Base-by-base conservation (phyloP, 2,797 vertebrate genomes). In the Sebastes hopkinsi region DNA sequence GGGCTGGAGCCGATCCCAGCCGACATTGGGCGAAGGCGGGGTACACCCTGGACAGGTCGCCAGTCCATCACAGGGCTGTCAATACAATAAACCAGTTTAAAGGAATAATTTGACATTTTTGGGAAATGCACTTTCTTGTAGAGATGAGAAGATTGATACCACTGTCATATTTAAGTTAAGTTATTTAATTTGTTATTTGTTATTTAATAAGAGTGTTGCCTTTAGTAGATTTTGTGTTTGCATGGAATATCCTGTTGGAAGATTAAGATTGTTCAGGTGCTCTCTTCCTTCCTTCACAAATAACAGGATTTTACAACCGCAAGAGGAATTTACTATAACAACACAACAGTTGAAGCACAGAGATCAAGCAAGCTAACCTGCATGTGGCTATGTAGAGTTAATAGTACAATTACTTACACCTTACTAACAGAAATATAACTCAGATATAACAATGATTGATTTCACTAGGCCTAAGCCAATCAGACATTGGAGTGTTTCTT, bases 401-500 rank as follows among this genome's bases (percentile, higher is more conserved):
- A 22, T 34, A 27, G 3, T 8, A 54, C 10, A 46, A 88, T 77
- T 23, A 71, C 71, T 89, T 20, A 87, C 64, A 80, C 54, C 9
- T 8, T 46, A 86, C 80, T 87, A 84, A 88, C 42, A 29, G 3
- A 60, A 0, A 4, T 36, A 14, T 29, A 61, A 76, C 18, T 72
- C 4, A 67, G 20, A 50, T 50, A 50, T 50, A 50, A 50, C 46
- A 70, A 59, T 75, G 1, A 64, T 23, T 79, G 27, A 89, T 80
- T 75, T 68, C 7, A 65, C 11, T 62, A 60, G 29, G 6, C 23
- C 18, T 83, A 87, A 92, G 87, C 88, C 87, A 92, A 91, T 93
- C 83, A 89, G 80, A 88, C 72, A 73, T 27, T 50, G 38, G 36
- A 86, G 72, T 78, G 54, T 93, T 83, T 84, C 73, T 80, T 88